A percentile compares a stretch with the other conserved stretches of the same genome.
phyloP scores from a whole-genome alignment of 1,140 invertebrate genomes.

The Subanguina moxae region DNA sequence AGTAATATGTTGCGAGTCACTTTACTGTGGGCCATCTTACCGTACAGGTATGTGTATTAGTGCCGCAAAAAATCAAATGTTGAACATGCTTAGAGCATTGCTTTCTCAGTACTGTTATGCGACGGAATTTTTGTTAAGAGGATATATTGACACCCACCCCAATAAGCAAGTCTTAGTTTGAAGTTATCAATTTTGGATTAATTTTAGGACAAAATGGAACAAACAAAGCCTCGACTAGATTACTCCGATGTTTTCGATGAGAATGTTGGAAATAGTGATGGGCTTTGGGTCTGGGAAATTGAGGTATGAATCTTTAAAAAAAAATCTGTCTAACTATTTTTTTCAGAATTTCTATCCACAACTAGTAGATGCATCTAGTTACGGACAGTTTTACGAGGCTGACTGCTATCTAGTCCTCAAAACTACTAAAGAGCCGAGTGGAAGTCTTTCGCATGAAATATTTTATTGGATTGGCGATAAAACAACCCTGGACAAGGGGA shows the following conservation, averaged over 20 bases:
- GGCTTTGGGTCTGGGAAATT: conserved; percentile 62
- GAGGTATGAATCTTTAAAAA: not conserved
- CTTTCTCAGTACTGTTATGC: no score
- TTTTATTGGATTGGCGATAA: conserved; percentile 98
- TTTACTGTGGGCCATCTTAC: no score
- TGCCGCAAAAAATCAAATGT: no score
- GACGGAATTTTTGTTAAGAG: no score
- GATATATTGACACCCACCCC: no score
- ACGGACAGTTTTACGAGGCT: conserved; percentile 97
- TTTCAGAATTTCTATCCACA: conserved; percentile 85
- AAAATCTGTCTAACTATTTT: no score
- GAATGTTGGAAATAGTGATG: conserved; percentile 82
- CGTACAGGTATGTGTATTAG: no score
- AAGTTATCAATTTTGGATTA: no score
- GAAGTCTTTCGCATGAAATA: conserved; percentile 84
- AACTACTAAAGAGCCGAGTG: conserved; percentile 76
- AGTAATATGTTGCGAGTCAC: no score
- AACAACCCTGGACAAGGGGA: conserved; percentile 90
- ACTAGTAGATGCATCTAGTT: conserved; percentile 66
- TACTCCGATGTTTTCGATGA: conserved; percentile 98
- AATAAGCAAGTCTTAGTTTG: no score
- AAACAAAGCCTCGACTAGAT: conserved; percentile 69
- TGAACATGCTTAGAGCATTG: no score
- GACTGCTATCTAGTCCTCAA: conserved; percentile 97
- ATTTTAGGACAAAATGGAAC: conserved; percentile 48